phyloP scores from a whole-genome alignment of 2,113 vertebrate genomes.

The Hypanus sabinus region DNA sequence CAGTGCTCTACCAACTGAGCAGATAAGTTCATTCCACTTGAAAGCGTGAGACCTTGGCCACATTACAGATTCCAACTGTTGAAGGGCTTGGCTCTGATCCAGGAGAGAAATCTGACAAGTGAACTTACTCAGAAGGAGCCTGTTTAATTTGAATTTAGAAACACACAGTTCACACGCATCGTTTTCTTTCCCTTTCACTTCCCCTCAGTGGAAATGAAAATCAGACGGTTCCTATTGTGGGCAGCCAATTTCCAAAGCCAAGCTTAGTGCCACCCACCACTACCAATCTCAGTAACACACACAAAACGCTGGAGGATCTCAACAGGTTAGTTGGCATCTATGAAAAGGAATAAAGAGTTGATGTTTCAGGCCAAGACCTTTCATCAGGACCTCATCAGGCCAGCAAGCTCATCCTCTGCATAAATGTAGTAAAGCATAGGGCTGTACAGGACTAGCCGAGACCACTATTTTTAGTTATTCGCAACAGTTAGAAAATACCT shows the following conservation, averaged over 20 bases:
- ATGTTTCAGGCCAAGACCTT: too few species aligned
- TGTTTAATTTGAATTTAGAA: slow-evolving; percentile 15
- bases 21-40: slow-evolving; percentile 4
- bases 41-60: neutral
- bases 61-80: neutral
- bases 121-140: neutral
- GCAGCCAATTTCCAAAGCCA: neutral
- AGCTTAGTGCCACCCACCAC: neutral
- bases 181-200: neutral
- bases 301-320: too few species aligned
- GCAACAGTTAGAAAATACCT: neutral
- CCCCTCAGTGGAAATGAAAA: neutral
- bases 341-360: too few species aligned
- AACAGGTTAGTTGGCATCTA: too few species aligned
- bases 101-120: neutral
- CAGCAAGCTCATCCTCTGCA: neutral
- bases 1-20: neutral
- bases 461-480: neutral
- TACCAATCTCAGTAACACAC: too few species aligned
- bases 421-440: neutral
- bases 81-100: neutral
- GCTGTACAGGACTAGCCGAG: neutral
- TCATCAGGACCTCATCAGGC: too few species aligned
- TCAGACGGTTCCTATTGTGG: neutral
- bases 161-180: neutral